These are phyloP conservation scores for Polietes domitor DNA, from an alignment of 2,888 invertebrate species.

Conservation along the genomic window DNA sequence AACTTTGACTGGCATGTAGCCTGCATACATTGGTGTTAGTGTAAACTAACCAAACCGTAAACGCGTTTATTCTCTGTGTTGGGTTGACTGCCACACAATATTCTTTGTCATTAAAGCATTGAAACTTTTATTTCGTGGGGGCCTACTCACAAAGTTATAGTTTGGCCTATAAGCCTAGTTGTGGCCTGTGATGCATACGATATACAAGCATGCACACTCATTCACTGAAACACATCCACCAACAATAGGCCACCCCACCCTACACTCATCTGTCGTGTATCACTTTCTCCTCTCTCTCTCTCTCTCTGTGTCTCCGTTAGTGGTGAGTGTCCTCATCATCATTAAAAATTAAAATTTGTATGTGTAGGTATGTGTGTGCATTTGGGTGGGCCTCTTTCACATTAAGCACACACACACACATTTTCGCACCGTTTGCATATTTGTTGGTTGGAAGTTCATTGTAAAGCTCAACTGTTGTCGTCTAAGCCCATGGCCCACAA, in stretches of 20 bases:
- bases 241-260: neutral
- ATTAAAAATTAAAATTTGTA: neutral
- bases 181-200: slow-evolving; percentile 31
- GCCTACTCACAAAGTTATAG: neutral
- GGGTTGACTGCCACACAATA: neutral
- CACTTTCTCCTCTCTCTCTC: neutral
- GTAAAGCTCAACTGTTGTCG: neutral
- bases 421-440: no score
- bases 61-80: neutral
- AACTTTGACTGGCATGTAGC: no score
- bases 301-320: neutral
- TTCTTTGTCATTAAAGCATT: slow-evolving; percentile 3
- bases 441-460: neutral
- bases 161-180: slow-evolving; percentile 19
- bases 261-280: no score
- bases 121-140: neutral
- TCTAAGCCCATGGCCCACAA: neutral
- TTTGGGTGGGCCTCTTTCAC: neutral
- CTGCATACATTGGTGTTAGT: no score
- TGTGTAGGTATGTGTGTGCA: neutral
- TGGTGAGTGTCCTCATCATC: neutral
- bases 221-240: neutral
- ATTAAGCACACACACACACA: neutral
- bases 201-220: neutral
- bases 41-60: no score